phyloP scores from a whole-genome alignment of 2,113 vertebrate genomes.

The Notarius quadriscutis region DNA sequence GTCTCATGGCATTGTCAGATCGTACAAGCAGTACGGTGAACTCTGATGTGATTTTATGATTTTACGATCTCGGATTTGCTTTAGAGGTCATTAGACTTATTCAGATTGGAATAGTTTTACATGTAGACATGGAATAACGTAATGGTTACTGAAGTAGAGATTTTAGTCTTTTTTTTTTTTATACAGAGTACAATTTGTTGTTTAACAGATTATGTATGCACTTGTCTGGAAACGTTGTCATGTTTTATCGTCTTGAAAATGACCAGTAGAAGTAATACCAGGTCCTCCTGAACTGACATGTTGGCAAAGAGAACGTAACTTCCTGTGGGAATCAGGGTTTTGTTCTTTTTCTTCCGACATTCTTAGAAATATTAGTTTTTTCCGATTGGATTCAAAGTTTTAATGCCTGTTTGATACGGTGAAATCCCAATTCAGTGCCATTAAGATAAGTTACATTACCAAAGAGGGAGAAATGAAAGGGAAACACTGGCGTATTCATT shows the following conservation, averaged over 20 bases:
- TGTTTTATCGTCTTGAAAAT: not conserved
- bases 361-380: not conserved
- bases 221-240: not conserved
- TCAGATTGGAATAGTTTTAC: not conserved
- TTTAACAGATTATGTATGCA: too few relatives aligned
- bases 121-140: not conserved
- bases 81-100: not conserved
- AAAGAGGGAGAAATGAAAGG: too few relatives aligned
- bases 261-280: not conserved
- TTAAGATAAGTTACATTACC: not conserved
- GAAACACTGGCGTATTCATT: not conserved
- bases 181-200: too few relatives aligned
- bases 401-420: not conserved
- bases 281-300: too few relatives aligned
- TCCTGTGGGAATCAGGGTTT: too few relatives aligned
- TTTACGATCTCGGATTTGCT: not conserved
- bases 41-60: not conserved
- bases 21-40: not conserved
- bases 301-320: too few relatives aligned
- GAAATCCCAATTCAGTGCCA: not conserved
- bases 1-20: not conserved
- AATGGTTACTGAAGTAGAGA: not conserved
- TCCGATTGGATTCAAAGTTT: not conserved
- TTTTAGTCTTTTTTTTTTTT: not conserved
- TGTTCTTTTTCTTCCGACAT: too few relatives aligned